Conservation (phyloP, 2,113 vertebrate genomes). For the Mohoua ochrocephala region DNA sequence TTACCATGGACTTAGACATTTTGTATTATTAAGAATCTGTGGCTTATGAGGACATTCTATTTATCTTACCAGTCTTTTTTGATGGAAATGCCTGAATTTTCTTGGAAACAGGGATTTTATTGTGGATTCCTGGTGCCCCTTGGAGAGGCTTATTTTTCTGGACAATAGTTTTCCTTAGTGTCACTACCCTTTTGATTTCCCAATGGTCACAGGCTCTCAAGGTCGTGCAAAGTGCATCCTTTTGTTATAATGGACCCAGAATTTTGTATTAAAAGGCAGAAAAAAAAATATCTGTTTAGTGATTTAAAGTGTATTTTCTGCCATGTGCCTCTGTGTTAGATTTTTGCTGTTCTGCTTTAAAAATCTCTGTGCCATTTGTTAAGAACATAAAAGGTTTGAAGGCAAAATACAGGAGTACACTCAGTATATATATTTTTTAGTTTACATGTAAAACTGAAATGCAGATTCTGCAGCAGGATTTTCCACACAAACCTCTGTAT, state of each 20-base stretch:
- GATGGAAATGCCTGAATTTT: conserved; percentile 76
- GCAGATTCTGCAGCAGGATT: not conserved
- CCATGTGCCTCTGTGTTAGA: not conserved
- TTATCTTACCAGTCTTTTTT: conserved; percentile 76
- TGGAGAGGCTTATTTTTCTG: conserved; percentile 74
- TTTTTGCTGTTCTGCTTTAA: not conserved
- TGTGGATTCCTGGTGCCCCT: conserved; percentile 74
- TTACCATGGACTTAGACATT: conserved; percentile 73
- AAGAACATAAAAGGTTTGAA: not conserved
- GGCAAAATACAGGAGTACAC: not conserved
- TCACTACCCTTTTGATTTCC: conserved; percentile 74
- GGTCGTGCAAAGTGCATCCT: conserved; percentile 75
- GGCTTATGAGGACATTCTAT: conserved; percentile 73
- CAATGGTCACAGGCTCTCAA: conserved; percentile 67
- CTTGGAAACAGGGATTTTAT: conserved; percentile 75
- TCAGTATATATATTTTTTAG: not conserved
- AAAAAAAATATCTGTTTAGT: not conserved
- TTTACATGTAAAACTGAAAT: not conserved
- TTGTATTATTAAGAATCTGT: conserved; percentile 75
- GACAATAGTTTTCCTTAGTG: conserved; percentile 76
- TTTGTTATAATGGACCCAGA: conserved; percentile 66
- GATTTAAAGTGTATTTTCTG: conserved; percentile 19
- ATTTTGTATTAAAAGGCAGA: conserved; percentile 52
- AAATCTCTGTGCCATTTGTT: not conserved
- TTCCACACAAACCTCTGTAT: not conserved